Conservation (phyloP, 2,797 vertebrate species). For the Amniataba percoides region DNA sequence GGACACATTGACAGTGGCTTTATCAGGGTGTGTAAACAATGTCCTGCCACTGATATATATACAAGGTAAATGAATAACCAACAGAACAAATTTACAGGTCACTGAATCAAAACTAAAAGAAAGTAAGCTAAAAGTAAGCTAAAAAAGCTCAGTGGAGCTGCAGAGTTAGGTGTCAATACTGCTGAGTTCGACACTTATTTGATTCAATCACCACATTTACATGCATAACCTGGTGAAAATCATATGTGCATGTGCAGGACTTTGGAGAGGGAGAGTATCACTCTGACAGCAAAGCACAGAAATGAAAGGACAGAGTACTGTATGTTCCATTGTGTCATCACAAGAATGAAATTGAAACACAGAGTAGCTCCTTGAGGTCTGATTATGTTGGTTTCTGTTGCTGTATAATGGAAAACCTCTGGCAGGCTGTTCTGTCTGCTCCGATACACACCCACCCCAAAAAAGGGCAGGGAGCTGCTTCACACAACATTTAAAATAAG, state of each 20-base stretch:
- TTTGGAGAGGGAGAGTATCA: background rate
- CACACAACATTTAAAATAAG: no score
- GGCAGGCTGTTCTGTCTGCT: background rate
- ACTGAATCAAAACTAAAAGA: background rate
- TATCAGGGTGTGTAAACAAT: background rate
- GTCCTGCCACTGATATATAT: background rate
- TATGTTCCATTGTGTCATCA: no score
- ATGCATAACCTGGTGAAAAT: background rate
- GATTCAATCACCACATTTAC: background rate
- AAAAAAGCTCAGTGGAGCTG: background rate
- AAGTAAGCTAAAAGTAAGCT: background rate
- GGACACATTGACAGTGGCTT: background rate
- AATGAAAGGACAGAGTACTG: no score
- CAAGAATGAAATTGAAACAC: constrained; percentile 22
- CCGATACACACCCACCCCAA: no score
- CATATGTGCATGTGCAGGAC: no score
- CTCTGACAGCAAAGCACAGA: background rate
- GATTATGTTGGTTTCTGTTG: background rate
- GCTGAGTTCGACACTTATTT: background rate
- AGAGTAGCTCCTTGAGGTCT: background rate
- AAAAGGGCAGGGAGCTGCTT: no score
- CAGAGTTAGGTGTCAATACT: background rate
- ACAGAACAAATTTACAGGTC: background rate
- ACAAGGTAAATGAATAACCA: background rate
- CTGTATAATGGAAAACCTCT: background rate